These are phyloP conservation scores for Drepanosiphum platanoidis DNA, from an alignment of 2,888 invertebrate genomes.

Conservation along the genomic window DNA sequence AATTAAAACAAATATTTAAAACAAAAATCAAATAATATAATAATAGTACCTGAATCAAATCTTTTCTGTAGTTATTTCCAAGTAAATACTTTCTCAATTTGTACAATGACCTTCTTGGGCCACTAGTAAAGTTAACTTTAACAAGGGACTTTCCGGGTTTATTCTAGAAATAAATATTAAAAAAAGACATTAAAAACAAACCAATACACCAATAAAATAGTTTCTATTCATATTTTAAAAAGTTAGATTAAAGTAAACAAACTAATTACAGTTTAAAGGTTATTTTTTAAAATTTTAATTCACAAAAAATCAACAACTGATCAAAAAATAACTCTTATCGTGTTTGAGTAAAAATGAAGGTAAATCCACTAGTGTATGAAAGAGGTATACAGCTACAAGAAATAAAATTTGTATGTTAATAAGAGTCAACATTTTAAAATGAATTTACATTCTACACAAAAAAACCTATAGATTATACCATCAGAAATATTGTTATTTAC, in stretches of 20 bases:
- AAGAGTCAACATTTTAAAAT: too few relatives aligned
- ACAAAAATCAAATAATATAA: conserved; percentile 9
- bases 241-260: too few relatives aligned
- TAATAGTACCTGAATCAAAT: conserved; percentile 78
- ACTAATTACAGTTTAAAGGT: background rate
- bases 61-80: conserved; percentile 87
- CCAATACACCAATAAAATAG: too few relatives aligned
- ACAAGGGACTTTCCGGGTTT: conserved; percentile 83
- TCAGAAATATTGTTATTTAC: conserved; percentile 13
- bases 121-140: conserved; percentile 85
- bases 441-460: too few relatives aligned
- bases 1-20: background rate
- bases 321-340: too few relatives aligned
- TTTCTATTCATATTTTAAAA: too few relatives aligned
- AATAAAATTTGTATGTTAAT: too few relatives aligned
- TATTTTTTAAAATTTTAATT: background rate
- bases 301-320: too few relatives aligned
- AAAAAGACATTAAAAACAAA: too few relatives aligned
- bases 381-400: too few relatives aligned
- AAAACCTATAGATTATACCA: background rate
- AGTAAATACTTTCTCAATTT: conserved; percentile 84
- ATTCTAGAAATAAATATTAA: conserved; percentile 69
- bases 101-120: conserved; percentile 85
- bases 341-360: too few relatives aligned
- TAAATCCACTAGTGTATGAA: too few relatives aligned